Base-by-base conservation (phyloP, 1,140 invertebrate species). In the Manduca sexta region DNA sequence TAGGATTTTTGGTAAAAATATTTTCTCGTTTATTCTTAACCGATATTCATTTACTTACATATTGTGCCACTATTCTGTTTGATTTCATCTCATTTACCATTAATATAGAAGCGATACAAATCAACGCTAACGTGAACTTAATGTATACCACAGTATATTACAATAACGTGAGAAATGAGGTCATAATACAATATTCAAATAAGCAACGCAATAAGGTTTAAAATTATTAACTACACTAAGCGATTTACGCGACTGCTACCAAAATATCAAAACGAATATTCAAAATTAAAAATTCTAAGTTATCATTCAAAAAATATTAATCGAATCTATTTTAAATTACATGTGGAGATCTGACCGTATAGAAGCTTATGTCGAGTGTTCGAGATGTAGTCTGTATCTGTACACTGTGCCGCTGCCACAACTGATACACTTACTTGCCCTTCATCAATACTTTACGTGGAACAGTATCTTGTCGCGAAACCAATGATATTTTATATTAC, bases 1-100 rank as follows among this genome's bases (percentile, higher is more conserved):
- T 83, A 83, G 62, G 67, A 59, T 72, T 70, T 71, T 83, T 77
- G 71, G 69, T 74, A 69, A 76, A 83, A 80, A 77, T 69, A 65
- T 66, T 74, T 64, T 64, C 52, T 70, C 47, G 54, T 56, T 66
- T 67, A 58, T 60, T 63, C 72, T 78, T 75, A 78, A 68, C 61
- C 61, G 61, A 78, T 65, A 72, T 26, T 61, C 42, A 65, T 62
- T 61, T 43, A 52, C 45, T 67, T 18, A 63, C 56, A 63, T 73
- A 60, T 74, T 76, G 73, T 83, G 74, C 69, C 62, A 67, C 62
- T 68, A 69, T 66, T 60, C 31, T 55, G 48, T 59, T 52, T 68
- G 41, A 48, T 51, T 45, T 18, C 16, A 45, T 49, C 41, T 45
- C 31, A 49, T 47, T 41, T 53, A 37, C 57, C 43, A 57, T 31